Base-by-base conservation (phyloP, 92 coral and sea anemone genomes). In the Nematostella vectensis region DNA sequence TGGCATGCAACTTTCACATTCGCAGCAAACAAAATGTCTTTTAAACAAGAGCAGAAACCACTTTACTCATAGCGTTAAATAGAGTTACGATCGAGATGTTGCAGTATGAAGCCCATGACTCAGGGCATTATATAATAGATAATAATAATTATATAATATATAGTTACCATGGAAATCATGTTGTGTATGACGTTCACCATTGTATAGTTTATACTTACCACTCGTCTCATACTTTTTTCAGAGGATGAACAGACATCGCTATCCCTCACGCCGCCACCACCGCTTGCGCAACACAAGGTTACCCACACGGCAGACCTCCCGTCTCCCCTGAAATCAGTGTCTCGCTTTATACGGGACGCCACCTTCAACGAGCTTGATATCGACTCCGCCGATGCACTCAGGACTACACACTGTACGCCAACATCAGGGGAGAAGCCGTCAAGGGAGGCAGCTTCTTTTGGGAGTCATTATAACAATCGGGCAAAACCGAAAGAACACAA, bases 251-350 rank as follows among this genome's bases (percentile, higher is more conserved):
- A 45, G 25, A 65, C 53, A 12, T 45, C 21, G 37, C 47, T 67
- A 28, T 71, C 80, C 1, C 75, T 68, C 29, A 65, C 80, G 13
- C 85, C 85, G 45, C 80, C 86, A 1, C 76, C 86, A 11, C 81
- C 86, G 3, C 63, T 79, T 0, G 67, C 86, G 2, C 86, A 81
- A 31, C 39, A 59, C 47, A 73, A 79, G 31, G 40, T 79, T 26
- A 76, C 82, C 25, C 81, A 75, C 38, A 53, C 69, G 47, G 68
- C 52, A 1, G 75, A 61, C 48, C 52, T 79, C 13, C 72, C 86
- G 51, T 67, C 86, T 29, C 86, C 86, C 27, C 76, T 79, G 19
- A 59, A 68, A 51, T 63, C 80, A 17, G 61, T 67, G 30, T 73
- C 86, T 2, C 61, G 63, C 31, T 79, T 58, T 47, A 57, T 79